Conservation (phyloP, 2,888 invertebrate genomes). For the Rambutsinella grinnellia region DNA sequence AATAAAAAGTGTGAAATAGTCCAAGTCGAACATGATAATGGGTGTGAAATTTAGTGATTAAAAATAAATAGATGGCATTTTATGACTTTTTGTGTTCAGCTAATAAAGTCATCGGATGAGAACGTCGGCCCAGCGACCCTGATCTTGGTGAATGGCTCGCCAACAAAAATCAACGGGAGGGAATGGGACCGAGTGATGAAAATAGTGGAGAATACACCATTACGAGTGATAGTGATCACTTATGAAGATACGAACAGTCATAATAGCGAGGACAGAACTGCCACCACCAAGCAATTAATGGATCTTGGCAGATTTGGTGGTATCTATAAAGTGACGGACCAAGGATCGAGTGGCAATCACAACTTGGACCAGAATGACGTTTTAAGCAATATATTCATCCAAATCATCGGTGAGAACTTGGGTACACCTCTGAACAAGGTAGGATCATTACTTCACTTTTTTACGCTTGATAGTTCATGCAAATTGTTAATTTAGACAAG, state of each 20-base stretch:
- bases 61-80: background rate
- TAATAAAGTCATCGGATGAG: slow-evolving; percentile 64
- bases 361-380: slow-evolving; percentile 65
- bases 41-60: background rate
- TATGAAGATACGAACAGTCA: slow-evolving; percentile 63
- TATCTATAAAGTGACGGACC: slow-evolving; percentile 64
- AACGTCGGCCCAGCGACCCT: slow-evolving; percentile 65
- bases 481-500: slow-evolving; percentile 5
- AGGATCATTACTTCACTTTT: background rate
- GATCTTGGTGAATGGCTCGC: slow-evolving; percentile 65
- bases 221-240: slow-evolving; percentile 64
- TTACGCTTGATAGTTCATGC: background rate
- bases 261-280: slow-evolving; percentile 22
- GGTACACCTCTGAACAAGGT: slow-evolving; percentile 66
- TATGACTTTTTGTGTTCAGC: slow-evolving; percentile 37
- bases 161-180: slow-evolving; percentile 60
- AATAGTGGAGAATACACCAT: slow-evolving; percentile 63
- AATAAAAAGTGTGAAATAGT: too few relatives aligned
- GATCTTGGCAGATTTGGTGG: slow-evolving; percentile 61
- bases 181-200: slow-evolving; percentile 65
- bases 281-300: slow-evolving; percentile 51
- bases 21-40: too few relatives aligned
- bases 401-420: slow-evolving; percentile 64
- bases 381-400: slow-evolving; percentile 64
- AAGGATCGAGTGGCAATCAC: slow-evolving; percentile 53